Conservation (phyloP, 2,113 vertebrate species). For the Python bivittatus region DNA sequence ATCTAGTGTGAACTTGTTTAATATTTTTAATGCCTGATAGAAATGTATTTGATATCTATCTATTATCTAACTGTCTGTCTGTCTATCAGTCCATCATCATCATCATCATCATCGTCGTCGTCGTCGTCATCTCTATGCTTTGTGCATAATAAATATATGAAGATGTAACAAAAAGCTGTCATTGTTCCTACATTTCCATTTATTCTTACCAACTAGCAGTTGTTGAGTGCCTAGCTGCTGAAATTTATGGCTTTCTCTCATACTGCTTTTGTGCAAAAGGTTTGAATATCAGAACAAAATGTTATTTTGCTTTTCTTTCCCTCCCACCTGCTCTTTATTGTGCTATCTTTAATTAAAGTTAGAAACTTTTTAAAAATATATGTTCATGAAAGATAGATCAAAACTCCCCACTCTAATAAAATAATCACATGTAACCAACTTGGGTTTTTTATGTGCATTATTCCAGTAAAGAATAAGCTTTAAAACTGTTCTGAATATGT, state of each 20-base stretch:
- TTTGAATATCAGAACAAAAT: conserved; percentile 65
- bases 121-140: too few relatives aligned
- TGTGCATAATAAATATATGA: neutral
- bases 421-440: conserved; percentile 72
- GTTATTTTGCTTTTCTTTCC: conserved; percentile 51
- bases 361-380: conserved; percentile 71
- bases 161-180: neutral
- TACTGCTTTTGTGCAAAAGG: conserved; percentile 57
- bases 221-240: conserved; percentile 60
- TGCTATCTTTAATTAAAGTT: conserved; percentile 76
- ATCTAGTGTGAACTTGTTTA: neutral
- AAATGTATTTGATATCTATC: neutral
- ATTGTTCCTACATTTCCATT: neutral
- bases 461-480: conserved; percentile 76
- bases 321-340: conserved; percentile 60
- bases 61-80: too few relatives aligned
- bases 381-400: conserved; percentile 68
- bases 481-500: conserved; percentile 77
- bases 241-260: conserved; percentile 61
- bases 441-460: conserved; percentile 72
- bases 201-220: conserved; percentile 41
- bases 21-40: neutral
- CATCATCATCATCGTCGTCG: too few relatives aligned
- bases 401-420: conserved; percentile 70
- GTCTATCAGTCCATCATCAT: neutral